A percentile compares a stretch with the other conserved stretches of the same genome.
Conservation (phyloP, 1,140 invertebrate genomes). For the Aleiodes sp. region DNA sequence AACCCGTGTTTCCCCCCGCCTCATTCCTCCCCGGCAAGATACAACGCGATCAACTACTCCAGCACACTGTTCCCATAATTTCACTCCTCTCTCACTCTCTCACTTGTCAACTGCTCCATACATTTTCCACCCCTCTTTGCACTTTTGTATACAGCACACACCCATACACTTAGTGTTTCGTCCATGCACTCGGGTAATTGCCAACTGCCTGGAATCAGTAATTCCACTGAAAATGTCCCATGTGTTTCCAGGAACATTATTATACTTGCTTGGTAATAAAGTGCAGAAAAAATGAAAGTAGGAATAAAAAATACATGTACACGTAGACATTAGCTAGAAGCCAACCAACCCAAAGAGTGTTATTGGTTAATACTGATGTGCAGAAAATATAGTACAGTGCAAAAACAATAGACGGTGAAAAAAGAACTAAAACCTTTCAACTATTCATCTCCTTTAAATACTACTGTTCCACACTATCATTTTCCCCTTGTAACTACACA, state of each 20-base stretch:
- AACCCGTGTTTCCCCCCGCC: not conserved
- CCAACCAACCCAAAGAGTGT: conserved; percentile 10
- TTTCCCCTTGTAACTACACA: too few relatives aligned
- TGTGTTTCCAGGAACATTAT: conserved; percentile 42
- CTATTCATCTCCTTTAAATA: too few relatives aligned
- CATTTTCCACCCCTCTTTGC: not conserved
- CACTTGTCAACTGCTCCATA: not conserved
- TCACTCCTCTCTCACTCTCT: not conserved
- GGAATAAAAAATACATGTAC: not conserved
- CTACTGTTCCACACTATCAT: too few relatives aligned
- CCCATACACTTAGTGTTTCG: not conserved
- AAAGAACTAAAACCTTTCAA: not conserved
- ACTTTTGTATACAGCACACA: not conserved
- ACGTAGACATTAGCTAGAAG: conserved; percentile 20
- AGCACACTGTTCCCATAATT: not conserved
- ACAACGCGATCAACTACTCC: not conserved
- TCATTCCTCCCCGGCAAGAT: not conserved
- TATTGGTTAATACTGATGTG: conserved; percentile 33
- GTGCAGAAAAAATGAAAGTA: not conserved
- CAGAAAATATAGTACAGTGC: not conserved
- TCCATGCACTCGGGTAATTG: conserved; percentile 42
- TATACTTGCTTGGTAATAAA: conserved; percentile 36
- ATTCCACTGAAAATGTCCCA: conserved; percentile 44
- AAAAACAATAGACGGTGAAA: not conserved
- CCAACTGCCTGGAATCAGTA: conserved; percentile 33